These are phyloP conservation scores for Indri indri DNA, from an alignment of 2,113 vertebrate genomes.

Conservation along the genomic window DNA sequence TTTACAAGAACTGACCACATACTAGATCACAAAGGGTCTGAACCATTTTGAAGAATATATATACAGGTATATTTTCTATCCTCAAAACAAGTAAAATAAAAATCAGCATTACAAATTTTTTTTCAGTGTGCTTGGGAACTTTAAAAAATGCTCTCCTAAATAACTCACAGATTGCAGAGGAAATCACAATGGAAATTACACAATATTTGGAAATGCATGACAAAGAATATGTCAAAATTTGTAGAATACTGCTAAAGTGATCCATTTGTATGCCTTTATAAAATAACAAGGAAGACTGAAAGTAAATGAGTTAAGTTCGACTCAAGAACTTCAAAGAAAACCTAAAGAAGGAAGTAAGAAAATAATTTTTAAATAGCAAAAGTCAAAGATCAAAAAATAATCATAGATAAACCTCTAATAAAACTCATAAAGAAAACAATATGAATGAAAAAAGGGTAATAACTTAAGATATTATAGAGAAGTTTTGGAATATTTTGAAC, in stretches of 20 bases:
- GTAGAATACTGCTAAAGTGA: neutral
- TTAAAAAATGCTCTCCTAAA: neutral
- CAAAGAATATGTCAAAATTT: constrained; percentile 1
- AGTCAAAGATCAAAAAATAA: neutral
- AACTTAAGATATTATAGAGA: neutral
- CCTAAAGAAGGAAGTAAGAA: neutral
- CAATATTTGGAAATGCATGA: neutral
- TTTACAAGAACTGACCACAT: constrained; percentile 41
- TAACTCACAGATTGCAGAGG: constrained; percentile 25
- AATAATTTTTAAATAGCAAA: constrained; percentile 33
- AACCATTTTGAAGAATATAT: neutral
- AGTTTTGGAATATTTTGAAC: neutral
- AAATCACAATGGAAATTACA: constrained; percentile 23
- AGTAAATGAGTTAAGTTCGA: neutral
- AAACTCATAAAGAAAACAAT: neutral
- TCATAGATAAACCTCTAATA: neutral
- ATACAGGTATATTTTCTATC: neutral
- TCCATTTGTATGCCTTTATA: neutral
- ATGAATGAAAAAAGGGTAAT: neutral
- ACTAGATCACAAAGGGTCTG: constrained; percentile 9
- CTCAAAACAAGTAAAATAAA: constrained; percentile 36
- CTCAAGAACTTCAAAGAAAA: constrained; percentile 13
- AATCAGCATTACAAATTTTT: neutral
- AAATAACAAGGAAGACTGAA: neutral
- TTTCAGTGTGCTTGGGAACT: neutral